Base-by-base conservation (phyloP, 2,888 invertebrate genomes). In the Cheilosia urbana region DNA sequence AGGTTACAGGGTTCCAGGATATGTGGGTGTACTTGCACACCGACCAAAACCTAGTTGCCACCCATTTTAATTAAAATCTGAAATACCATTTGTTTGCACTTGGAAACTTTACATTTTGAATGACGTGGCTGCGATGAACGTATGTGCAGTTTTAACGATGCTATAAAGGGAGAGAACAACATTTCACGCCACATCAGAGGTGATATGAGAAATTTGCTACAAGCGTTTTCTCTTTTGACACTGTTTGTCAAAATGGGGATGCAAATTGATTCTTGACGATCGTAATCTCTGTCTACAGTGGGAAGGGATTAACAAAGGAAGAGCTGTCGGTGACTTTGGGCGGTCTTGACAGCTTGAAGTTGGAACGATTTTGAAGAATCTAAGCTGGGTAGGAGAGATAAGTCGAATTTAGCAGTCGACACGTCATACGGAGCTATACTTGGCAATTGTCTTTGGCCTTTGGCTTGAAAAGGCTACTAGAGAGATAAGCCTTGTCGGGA, bases 61-160 rank as follows among this genome's bases (percentile, higher is more conserved):
- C 53, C 66, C 53, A 62, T 77, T 77, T 77, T 77, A 77, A 77
- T 68, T 77, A 77, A 77, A 77, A 68, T 62, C 77, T 68, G 68
- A 69, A 77, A 68, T 68, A 62, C 42, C 45, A 51, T 57, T 66
- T 76, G 76, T 76, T 76, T 76, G 76, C 66, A 66, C 45, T 76
- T 66, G 75, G 49, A 21, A 63, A 63, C 63, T 53, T 73, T 73
- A 62, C 34, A 55, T 63, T 55, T 55, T 55, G 55, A 65, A 57
- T 73, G 45, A 47, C 53, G 37, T 5, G 30, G 27, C n/a, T n/a
- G n/a, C 53, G 27, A 62, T 53, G 47, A 65, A 65, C 21, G 63
- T n/a, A n/a, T 63, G 21, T 55, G n/a, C 9, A 34, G 47, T 27
- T 51, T 60, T 71, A 62, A 42, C 72, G 62, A 62, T 72, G 60